Percentiles rank a stretch among this genome's conserved stretches.
Evolutionary conservation across 1,140 invertebrate genomes (phyloP).

Genomic region (Carcinoscorpius rotundicauda): DNA sequence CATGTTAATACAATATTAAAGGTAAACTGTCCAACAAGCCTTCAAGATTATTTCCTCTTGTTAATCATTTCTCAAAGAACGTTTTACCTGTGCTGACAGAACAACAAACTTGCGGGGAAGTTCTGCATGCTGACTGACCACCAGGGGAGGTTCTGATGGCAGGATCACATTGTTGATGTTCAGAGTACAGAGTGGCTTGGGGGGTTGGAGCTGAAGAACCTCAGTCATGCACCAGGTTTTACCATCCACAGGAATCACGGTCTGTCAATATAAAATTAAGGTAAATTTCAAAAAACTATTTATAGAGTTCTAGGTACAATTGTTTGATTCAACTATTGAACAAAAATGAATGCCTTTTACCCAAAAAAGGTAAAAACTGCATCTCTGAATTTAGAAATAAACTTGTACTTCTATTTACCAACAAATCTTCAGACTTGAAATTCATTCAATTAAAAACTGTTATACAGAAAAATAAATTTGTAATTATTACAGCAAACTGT

Average conservation of each 20-base stretch:
- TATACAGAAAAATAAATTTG: too few relatives aligned
- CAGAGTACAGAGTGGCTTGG: conserved; percentile 8
- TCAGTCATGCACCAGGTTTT: conserved; percentile 68
- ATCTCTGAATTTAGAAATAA: too few relatives aligned
- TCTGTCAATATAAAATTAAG: conserved; percentile 37
- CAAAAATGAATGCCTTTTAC: too few relatives aligned
- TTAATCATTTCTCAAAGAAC: too few relatives aligned
- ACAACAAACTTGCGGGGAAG: conserved; percentile 63
- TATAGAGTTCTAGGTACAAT: neutral
- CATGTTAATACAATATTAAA: neutral
- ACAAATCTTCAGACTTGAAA: too few relatives aligned
- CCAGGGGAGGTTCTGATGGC: conserved; percentile 43
- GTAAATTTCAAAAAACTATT: neutral
- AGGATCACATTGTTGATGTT: conserved; percentile 16
- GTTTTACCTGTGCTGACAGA: conserved; percentile 60
- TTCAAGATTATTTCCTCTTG: neutral
- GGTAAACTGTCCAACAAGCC: neutral
- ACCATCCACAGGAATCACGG: conserved; percentile 62
- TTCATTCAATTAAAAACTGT: too few relatives aligned
- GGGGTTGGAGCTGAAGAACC: conserved; percentile 30
- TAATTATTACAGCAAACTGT: too few relatives aligned
- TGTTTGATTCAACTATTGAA: too few relatives aligned
- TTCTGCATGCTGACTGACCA: conserved; percentile 63
- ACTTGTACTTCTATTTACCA: too few relatives aligned
- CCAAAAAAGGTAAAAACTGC: too few relatives aligned